phyloP scores from a whole-genome alignment of 2,113 vertebrate genomes.

The Triplophysa dalaica region DNA sequence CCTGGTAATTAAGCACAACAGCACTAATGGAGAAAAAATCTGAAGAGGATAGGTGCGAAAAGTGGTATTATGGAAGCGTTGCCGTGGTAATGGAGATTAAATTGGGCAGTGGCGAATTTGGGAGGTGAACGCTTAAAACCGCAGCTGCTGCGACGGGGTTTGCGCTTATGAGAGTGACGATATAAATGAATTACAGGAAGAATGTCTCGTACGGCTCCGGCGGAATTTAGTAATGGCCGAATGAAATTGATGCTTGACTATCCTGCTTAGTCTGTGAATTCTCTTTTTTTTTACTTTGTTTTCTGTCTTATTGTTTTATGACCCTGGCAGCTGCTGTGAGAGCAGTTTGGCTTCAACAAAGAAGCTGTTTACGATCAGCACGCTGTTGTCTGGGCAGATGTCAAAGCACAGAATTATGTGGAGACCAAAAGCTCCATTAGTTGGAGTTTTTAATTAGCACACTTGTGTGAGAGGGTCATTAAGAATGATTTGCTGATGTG shows the following conservation, averaged over 20 bases:
- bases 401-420: slow-evolving; percentile 74
- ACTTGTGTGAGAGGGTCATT: slow-evolving; percentile 76
- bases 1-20: slow-evolving; percentile 32
- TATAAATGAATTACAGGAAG: slow-evolving; percentile 19
- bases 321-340: slow-evolving; percentile 24
- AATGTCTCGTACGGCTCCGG: not conserved
- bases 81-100: slow-evolving; percentile 35
- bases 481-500: slow-evolving; percentile 68
- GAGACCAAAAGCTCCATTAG: slow-evolving; percentile 77
- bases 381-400: slow-evolving; percentile 66
- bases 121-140: not conserved
- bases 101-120: slow-evolving; percentile 32
- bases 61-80: slow-evolving; percentile 32
- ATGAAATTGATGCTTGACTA: not conserved
- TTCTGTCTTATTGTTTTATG: slow-evolving; percentile 42
- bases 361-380: slow-evolving; percentile 62
- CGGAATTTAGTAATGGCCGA: slow-evolving; percentile 22
- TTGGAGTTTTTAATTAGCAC: slow-evolving; percentile 77
- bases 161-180: slow-evolving; percentile 16
- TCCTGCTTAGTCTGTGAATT: slow-evolving; percentile 24
- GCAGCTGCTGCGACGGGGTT: slow-evolving; percentile 39
- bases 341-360: slow-evolving; percentile 39
- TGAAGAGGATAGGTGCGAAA: not conserved
- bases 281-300: slow-evolving; percentile 10
- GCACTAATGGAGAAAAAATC: slow-evolving; percentile 37